Conservation (phyloP, 1,140 invertebrate genomes). For the Hypsibius dujardini region DNA sequence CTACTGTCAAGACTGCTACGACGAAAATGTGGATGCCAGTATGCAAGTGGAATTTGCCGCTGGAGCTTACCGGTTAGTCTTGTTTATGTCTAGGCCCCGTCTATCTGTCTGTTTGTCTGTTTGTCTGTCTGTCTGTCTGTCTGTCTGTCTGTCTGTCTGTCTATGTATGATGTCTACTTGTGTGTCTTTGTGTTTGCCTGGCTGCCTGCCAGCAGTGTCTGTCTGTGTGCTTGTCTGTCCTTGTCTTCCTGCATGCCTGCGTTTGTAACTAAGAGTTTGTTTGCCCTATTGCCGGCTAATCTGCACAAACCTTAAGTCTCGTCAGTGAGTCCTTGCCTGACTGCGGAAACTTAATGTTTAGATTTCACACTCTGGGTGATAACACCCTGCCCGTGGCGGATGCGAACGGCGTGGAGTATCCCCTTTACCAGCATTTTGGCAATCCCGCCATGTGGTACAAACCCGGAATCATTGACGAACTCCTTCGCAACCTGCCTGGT, state of each 20-base stretch:
- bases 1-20: conserved; percentile 55
- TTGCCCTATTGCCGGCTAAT: too few relatives aligned
- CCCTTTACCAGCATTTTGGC: not conserved
- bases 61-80: conserved; percentile 80
- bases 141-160: too few relatives aligned
- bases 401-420: not conserved
- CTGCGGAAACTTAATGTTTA: not conserved
- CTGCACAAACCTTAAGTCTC: too few relatives aligned
- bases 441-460: conserved; percentile 6
- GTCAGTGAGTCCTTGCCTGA: too few relatives aligned
- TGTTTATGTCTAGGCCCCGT: not conserved
- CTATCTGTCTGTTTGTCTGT: too few relatives aligned
- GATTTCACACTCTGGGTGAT: not conserved
- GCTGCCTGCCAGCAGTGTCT: too few relatives aligned
- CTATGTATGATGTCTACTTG: too few relatives aligned
- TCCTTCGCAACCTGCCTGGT: not conserved
- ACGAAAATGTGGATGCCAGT: conserved; percentile 55
- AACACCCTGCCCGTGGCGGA: conserved; percentile 3
- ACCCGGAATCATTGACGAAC: not conserved
- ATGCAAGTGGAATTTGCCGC: conserved; percentile 93
- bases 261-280: too few relatives aligned
- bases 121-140: too few relatives aligned
- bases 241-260: too few relatives aligned
- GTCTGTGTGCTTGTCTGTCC: too few relatives aligned
- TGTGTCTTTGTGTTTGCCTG: too few relatives aligned